Evolutionary conservation across 2,888 invertebrate species (phyloP).

Genomic region (Synergus itoensis): DNA sequence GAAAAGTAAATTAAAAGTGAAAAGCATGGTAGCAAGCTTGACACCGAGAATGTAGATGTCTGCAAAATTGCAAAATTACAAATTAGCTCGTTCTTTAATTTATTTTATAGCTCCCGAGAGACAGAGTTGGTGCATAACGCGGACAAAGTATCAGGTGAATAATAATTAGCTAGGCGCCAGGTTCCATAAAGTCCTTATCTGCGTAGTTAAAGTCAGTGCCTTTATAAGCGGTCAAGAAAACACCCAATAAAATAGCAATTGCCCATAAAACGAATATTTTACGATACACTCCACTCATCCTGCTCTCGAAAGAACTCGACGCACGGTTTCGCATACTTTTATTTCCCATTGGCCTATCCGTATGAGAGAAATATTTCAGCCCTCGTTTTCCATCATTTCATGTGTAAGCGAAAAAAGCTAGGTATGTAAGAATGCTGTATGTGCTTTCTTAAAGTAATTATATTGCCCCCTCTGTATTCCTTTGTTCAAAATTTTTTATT

Average conservation of each 20-base stretch:
- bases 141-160: slow-evolving; percentile 53
- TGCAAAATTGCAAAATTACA: background rate
- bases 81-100: background rate
- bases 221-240: slow-evolving; percentile 48
- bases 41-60: background rate
- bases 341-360: slow-evolving; percentile 33
- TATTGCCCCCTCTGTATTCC: background rate
- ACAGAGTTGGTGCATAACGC: slow-evolving; percentile 15
- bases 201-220: slow-evolving; percentile 44
- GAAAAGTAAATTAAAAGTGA: background rate
- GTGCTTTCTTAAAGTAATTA: slow-evolving; percentile 6
- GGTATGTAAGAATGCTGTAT: slow-evolving; percentile 2
- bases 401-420: background rate
- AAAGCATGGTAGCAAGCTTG: background rate
- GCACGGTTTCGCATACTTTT: slow-evolving; percentile 16
- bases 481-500: background rate
- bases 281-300: slow-evolving; percentile 46
- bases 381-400: slow-evolving; percentile 31
- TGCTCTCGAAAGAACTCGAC: slow-evolving; percentile 30
- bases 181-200: slow-evolving; percentile 61
- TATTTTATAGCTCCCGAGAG: background rate
- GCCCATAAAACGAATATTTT: slow-evolving; percentile 57
- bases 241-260: slow-evolving; percentile 56
- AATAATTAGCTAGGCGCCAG: slow-evolving; percentile 58
- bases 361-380: slow-evolving; percentile 24